Base-by-base conservation (phyloP, 2,113 vertebrate species). In the Hyperoodon ampullatus region DNA sequence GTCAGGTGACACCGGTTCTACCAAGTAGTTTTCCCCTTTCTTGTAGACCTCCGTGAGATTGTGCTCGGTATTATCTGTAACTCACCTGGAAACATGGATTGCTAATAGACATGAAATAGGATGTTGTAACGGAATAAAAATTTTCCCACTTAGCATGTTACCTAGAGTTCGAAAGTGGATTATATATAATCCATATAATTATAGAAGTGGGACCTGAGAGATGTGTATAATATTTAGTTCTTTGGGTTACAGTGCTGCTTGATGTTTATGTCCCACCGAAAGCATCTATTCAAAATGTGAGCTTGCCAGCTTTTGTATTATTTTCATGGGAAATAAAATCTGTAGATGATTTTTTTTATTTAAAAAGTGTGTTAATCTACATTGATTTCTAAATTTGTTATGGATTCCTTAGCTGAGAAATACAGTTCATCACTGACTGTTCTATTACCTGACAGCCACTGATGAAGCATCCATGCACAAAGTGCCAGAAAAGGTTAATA, bases 401-500 rank as follows among this genome's bases (percentile, higher is more conserved):
- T 98, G 97, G 97, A 97, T 98, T 98, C 53, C 96, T 98, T 93
- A 97, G 93, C 93, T 72, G 88, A 98, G 98, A 98, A 98, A 97
- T 97, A 98, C 65, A 97, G 98, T 98, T 97, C 96, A 98, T 98
- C 98, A 97, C 97, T 96, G 98, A 93, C 97, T 98, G 82, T 98
- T 98, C 98, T 98, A 63, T 98, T 97, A 98, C 98, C 97, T 98
- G 98, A 98, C 98, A 98, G 98, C 90, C 1, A 96, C 86, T 98
- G 98, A 98, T 98, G 98, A 98, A 98, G 98, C 98, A 95, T 98
- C 98, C 8, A 65, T 98, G 98, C 98, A 98, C 98, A 94, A 97
- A 98, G 98, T 98, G 98, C 98, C 98, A 98, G 98, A 98, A 98
- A 98, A 99, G 99, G 98, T 99, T 99, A 99, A 99, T 98, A 99